Conservation (phyloP, 2,888 invertebrate genomes). For the Drosophila pseudotakahashii region DNA sequence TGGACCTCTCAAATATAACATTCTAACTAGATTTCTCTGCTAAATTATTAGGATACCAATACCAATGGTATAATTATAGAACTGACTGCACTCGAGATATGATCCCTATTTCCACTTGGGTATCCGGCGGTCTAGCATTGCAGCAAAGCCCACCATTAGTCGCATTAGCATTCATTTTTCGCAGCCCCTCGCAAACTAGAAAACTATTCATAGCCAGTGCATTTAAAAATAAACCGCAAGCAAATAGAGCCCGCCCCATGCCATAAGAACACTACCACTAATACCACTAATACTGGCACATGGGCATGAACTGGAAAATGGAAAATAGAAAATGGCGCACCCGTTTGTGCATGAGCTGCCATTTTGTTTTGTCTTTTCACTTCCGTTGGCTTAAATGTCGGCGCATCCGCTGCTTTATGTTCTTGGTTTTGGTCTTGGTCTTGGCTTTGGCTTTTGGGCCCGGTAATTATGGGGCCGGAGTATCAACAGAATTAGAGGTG, state of each 20-base stretch:
- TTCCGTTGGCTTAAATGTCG: slow-evolving; percentile 74
- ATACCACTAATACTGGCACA: slow-evolving; percentile 10
- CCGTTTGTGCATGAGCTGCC: slow-evolving; percentile 69
- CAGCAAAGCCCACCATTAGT: neutral
- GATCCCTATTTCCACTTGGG: neutral
- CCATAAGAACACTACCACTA: slow-evolving; percentile 2
- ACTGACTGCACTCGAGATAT: neutral
- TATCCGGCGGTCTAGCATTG: slow-evolving; percentile 22
- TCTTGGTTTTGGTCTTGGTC: slow-evolving; percentile 26
- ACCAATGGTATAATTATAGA: neutral
- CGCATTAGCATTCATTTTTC: slow-evolving; percentile 20
- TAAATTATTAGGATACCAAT: too few species aligned
- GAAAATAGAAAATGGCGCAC: slow-evolving; percentile 66
- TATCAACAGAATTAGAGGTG: slow-evolving; percentile 68
- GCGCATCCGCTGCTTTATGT: slow-evolving; percentile 54
- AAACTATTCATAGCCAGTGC: slow-evolving; percentile 70
- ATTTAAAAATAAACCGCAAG: slow-evolving; percentile 77
- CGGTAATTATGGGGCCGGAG: slow-evolving; percentile 64
- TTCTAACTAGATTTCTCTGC: too few species aligned
- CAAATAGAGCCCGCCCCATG: slow-evolving; percentile 57
- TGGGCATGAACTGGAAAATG: slow-evolving; percentile 53
- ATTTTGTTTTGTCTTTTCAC: slow-evolving; percentile 75
- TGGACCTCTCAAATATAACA: too few species aligned
- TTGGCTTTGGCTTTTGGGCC: slow-evolving; percentile 14
- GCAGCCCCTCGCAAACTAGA: slow-evolving; percentile 43